Percentiles rank a stretch among this genome's conserved stretches.
Conservation (phyloP, 2,797 vertebrate species). For the Tinamus major region DNA sequence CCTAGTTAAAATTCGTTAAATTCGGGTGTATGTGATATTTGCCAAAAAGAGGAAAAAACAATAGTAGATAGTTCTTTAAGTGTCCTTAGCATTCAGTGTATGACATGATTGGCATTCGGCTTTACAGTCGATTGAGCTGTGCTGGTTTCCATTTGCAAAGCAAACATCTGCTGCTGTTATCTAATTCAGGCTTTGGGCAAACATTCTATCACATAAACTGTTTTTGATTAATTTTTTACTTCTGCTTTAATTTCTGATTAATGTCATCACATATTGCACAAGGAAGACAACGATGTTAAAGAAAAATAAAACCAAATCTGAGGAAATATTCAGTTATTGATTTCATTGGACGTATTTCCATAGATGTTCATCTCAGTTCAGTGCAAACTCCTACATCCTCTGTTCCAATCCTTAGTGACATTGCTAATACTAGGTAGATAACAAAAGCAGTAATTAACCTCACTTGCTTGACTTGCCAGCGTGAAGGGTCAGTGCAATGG, state of each 20-base stretch:
- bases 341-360: background rate
- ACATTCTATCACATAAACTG: background rate
- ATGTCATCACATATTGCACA: background rate
- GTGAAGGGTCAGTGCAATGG: background rate
- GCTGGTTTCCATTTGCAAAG: constrained; percentile 42
- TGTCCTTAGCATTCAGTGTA: background rate
- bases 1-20: background rate
- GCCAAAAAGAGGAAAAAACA: background rate
- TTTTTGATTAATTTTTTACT: constrained; percentile 28
- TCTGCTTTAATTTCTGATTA: constrained; percentile 41
- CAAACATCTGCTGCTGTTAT: constrained; percentile 48
- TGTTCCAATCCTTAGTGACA: background rate
- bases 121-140: background rate
- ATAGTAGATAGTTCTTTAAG: background rate
- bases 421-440: background rate
- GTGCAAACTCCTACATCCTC: background rate
- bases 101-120: background rate
- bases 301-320: background rate
- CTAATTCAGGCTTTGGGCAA: constrained; percentile 30
- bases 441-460: background rate
- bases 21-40: background rate
- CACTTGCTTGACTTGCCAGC: background rate
- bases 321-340: background rate
- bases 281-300: background rate
- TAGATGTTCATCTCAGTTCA: background rate